Conservation (phyloP, 1,140 invertebrate genomes). For the Nasonia giraulti region DNA sequence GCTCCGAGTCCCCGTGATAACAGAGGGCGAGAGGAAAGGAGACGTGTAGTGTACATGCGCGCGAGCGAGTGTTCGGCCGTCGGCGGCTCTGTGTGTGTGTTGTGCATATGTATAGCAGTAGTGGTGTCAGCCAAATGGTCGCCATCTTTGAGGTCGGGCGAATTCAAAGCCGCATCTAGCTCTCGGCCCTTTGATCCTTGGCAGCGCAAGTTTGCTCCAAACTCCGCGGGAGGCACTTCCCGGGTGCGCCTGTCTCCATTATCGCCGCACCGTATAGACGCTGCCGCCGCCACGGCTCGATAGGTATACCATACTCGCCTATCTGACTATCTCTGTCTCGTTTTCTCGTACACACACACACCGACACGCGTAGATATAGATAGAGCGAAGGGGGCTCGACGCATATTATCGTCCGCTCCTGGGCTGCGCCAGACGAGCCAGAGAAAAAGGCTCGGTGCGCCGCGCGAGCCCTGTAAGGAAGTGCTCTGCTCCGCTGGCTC, state of each 20-base stretch:
- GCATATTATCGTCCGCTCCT: conserved; percentile 2
- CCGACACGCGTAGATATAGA: neutral
- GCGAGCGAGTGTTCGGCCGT: neutral
- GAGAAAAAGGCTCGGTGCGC: conserved; percentile 14
- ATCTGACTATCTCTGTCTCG: neutral
- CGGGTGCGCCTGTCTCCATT: neutral
- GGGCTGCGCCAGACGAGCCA: neutral
- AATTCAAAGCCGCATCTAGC: conserved; percentile 50
- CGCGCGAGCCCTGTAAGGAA: conserved; percentile 44
- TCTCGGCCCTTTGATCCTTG: neutral
- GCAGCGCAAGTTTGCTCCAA: neutral
- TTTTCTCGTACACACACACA: neutral
- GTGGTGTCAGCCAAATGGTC: conserved; percentile 54
- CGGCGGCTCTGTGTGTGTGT: neutral
- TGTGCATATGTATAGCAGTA: neutral
- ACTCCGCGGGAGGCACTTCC: neutral
- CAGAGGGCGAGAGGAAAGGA: too few species aligned
- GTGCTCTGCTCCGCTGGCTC: conserved; percentile 8
- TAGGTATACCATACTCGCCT: neutral
- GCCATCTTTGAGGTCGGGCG: conserved; percentile 58
- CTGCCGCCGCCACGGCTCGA: neutral
- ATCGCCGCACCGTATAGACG: neutral
- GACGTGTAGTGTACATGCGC: too few species aligned
- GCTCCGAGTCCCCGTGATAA: neutral
- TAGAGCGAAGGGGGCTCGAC: neutral